These are phyloP conservation scores for Pissodes strobi DNA, from an alignment of 1,140 invertebrate genomes.

Conservation along the genomic window DNA sequence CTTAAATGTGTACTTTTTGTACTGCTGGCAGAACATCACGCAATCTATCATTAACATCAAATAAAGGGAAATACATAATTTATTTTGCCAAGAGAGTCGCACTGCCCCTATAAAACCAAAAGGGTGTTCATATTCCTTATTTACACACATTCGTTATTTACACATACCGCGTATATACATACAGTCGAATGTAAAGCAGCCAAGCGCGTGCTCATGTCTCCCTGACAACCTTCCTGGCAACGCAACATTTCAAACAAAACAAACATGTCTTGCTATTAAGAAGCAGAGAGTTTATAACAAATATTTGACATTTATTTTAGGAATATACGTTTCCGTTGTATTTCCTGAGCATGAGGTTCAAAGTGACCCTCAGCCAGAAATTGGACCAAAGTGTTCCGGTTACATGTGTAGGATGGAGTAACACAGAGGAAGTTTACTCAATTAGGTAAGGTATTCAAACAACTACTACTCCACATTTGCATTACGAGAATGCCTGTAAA, in stretches of 20 bases:
- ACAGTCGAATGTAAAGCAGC: no score
- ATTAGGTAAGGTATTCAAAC: constrained; percentile 66
- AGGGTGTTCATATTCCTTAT: no score
- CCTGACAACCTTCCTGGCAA: constrained; percentile 17
- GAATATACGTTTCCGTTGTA: constrained; percentile 26
- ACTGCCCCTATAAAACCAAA: no score
- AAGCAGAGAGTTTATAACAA: constrained; percentile 1
- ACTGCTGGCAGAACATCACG: no score
- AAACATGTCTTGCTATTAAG: constrained; percentile 13
- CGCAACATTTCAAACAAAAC: constrained; percentile 31
- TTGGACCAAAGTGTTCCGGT: constrained; percentile 74
- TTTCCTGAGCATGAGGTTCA: constrained; percentile 71
- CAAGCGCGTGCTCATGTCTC: constrained; percentile 10
- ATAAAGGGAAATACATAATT: no score
- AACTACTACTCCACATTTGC: no score
- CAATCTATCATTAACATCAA: no score
- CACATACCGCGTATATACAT: no score
- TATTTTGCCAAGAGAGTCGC: no score
- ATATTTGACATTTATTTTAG: constrained; percentile 23
- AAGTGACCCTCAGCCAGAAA: constrained; percentile 73
- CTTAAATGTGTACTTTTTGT: no score
- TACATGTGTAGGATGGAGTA: constrained; percentile 89
- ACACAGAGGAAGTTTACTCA: constrained; percentile 89
- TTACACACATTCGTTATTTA: no score
- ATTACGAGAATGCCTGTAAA: no score